Evolutionary conservation across 35 echinoderm and acorn worm genomes (phyloP), one percentile per base, ranked within the genome.

Genomic region (Patiria miniata): DNA sequence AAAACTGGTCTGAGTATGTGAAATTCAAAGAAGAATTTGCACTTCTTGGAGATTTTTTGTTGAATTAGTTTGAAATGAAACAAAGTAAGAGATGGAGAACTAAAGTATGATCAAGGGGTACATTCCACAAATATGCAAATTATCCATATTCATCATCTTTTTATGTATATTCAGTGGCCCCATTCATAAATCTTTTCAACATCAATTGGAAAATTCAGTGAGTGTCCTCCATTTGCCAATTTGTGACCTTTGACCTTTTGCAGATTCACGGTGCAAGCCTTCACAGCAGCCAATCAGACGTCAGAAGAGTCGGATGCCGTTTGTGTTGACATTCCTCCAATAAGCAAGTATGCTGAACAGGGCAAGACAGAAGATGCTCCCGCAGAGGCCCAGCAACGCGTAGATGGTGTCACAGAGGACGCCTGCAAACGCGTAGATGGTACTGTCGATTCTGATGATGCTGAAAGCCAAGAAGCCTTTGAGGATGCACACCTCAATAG

Each of bases 231-330:
- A 47, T 12, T 47, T 47, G 42, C 42, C 4, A 47, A 47, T 4
- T 47, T 47, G 42, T 47, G 12, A 47, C 42, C 42, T 47, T 47
- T 47, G 42, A 47, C 42, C n/a, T 38, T 80, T 37, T 21, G n/a
- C 37, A 80, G 78, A 32, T 80, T 80, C 39, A 29, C 78, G 16
- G 78, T 80, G 10, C 39, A 22, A 36, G 78, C 78, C 78, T 80
- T 44, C 23, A 80, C 78, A 6, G 16, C 78, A 1, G 22, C 18
- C n/a, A 28, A 36, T 80, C 30, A 80, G 39, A 47, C 42, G 12
- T 80, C 78, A 80, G 29, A 80, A 39, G 47, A 22, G 7, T 80
- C 78, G 12, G 39, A 44, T 38, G 29, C 65, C 29, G 65, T 73
- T 8, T 32, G 19, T 73, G 34, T 73, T 73, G 65, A 30, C 26